These are phyloP conservation scores for Loris lydekkerianus DNA, from an alignment of 2,797 vertebrate species.

Conservation along the genomic window DNA sequence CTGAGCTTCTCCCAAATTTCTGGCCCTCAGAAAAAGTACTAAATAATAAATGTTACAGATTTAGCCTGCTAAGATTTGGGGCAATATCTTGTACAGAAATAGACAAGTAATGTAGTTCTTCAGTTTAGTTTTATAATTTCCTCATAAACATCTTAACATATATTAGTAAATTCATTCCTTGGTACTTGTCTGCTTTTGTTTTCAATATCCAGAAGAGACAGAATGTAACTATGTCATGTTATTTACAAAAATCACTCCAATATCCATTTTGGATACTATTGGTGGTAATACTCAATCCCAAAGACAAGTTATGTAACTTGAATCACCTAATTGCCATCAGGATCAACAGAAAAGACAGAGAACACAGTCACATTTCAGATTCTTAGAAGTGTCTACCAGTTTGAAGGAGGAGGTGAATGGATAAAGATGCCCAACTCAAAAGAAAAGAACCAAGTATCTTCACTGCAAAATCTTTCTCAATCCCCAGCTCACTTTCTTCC, in stretches of 20 bases:
- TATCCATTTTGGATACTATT: not conserved
- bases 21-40: not conserved
- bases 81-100: not conserved
- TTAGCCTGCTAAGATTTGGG: not conserved
- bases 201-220: not conserved
- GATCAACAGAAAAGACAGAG: not conserved
- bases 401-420: not conserved
- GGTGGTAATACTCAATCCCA: not conserved
- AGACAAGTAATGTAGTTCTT: not conserved
- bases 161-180: slow-evolving; percentile 20
- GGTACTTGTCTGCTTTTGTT: not conserved
- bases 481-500: not conserved
- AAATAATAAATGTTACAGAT: not conserved
- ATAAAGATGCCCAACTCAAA: not conserved
- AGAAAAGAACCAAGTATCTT: not conserved
- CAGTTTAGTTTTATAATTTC: not conserved
- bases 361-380: slow-evolving; percentile 17
- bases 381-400: not conserved
- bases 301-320: not conserved
- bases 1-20: not conserved
- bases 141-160: not conserved
- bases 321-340: slow-evolving; percentile 4
- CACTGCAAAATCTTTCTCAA: not conserved
- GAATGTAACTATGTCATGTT: not conserved
- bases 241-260: slow-evolving; percentile 16